Evolutionary conservation across 2,888 invertebrate genomes (phyloP), one percentile per base, ranked within the genome.

Genomic region (Amphipyra tragopoginis): DNA sequence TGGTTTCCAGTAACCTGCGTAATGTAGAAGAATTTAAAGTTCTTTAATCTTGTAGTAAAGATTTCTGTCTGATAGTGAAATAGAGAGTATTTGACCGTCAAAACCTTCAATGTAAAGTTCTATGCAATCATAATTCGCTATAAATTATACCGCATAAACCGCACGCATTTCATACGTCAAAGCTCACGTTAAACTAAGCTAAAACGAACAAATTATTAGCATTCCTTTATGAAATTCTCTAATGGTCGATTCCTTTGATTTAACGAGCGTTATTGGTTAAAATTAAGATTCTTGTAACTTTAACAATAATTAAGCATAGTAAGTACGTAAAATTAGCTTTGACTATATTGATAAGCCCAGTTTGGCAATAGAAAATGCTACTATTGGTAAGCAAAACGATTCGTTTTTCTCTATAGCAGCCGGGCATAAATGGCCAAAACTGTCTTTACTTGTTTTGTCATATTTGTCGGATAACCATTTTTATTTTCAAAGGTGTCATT

Each of bases 1-100:
- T 57, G 72, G 79, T 80, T 79, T 61, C 42, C 47, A 61, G 59
- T 65, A 61, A 68, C 65, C 58, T 55, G 50, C 39, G 45, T 51
- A 48, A 56, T 54, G 34, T 55, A 57, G 34, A 51, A 57, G 45
- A 54, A 43, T 43, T 47, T 49, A 44, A 15, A 47, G 43, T 47
- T 44, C 47, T 48, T 49, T 52, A 34, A 42, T 49, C 60, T 68
- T 14, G 26, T 38, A 21, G 10, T 40, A 40, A 2, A 26, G 26
- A 13, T 40, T 33, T 33, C 33, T 13, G 14, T 14, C 5, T 13
- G 1, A 26, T 50, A 40, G 21, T 9, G 9, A 51, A 34, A 13
- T 13, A 34, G n/a, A 0, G 13, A 40, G n/a, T 5, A 34, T 10
- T 47, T 14, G 6, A 15, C 6, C 4, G 21, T n/a, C n/a, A 49